Evolutionary conservation across 23 tunicate genomes (phyloP).

Genomic region (Phallusia fumigata): DNA sequence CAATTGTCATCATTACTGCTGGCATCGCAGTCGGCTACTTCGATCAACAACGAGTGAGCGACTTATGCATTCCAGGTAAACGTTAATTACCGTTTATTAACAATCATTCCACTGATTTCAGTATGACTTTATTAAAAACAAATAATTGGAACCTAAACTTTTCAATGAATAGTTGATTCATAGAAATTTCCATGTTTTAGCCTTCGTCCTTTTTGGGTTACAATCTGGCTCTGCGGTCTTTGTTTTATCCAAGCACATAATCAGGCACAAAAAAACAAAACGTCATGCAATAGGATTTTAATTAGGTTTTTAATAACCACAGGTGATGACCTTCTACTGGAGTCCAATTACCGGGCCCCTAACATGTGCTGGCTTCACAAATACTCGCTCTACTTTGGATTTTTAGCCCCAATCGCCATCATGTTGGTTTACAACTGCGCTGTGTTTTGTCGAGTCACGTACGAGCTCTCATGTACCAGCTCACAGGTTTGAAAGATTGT

Average conservation of each 20-base stretch:
- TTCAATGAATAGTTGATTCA: no score
- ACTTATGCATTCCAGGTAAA: background rate
- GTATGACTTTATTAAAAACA: no score
- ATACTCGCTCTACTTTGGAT: conserved; percentile 42
- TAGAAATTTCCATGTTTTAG: no score
- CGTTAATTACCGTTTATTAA: no score
- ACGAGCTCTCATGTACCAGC: background rate
- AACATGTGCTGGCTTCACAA: conserved; percentile 41
- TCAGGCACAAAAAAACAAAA: no score
- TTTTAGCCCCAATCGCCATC: conserved; percentile 30
- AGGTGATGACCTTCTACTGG: background rate
- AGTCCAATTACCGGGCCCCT: conserved; percentile 15
- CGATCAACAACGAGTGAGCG: background rate
- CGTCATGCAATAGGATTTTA: no score
- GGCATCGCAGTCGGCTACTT: conserved; percentile 1
- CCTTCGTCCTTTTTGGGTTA: no score
- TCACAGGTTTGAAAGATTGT: background rate
- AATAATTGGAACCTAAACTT: no score
- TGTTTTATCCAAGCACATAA: no score
- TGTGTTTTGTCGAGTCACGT: conserved; percentile 16
- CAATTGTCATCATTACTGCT: background rate
- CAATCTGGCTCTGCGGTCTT: no score
- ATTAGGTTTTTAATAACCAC: no score
- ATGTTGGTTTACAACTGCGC: conserved; percentile 28
- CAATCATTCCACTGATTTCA: no score